These are phyloP conservation scores for Acyrthosiphon pisum DNA, from an alignment of 1,140 invertebrate species.

Conservation along the genomic window DNA sequence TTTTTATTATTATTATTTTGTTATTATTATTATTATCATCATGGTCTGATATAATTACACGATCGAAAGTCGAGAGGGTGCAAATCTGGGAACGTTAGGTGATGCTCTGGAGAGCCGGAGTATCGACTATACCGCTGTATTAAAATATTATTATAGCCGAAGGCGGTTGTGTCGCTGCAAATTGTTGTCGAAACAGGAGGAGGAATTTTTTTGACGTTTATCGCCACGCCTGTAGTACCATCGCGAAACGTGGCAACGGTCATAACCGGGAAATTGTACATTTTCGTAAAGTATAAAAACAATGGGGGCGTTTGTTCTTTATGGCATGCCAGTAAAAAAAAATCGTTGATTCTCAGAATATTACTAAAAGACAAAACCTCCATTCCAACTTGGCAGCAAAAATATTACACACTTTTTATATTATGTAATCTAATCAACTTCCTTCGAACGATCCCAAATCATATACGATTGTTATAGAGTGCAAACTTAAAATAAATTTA, in stretches of 20 bases:
- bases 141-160: not conserved
- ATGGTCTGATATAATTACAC: constrained; percentile 38
- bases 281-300: not conserved
- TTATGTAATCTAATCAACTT: not conserved
- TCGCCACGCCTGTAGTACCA: not conserved
- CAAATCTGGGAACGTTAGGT: constrained; percentile 37
- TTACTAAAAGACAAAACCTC: not conserved
- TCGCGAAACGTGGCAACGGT: not conserved
- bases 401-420: not conserved
- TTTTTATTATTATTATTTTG: constrained; percentile 36
- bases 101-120: not conserved
- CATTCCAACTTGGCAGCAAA: not conserved
- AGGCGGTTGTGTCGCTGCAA: not conserved
- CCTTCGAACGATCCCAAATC: not conserved
- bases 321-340: not conserved
- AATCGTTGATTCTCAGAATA: not conserved
- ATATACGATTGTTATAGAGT: not conserved
- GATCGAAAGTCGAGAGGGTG: constrained; percentile 36
- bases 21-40: constrained; percentile 31
- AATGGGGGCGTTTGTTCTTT: not conserved
- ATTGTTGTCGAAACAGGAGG: not conserved
- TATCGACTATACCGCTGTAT: not conserved
- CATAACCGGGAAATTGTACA: not conserved
- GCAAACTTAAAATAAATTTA: no score
- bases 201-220: not conserved